These are phyloP conservation scores for Empis stercorea DNA, from an alignment of 2,888 invertebrate species.

Conservation along the genomic window DNA sequence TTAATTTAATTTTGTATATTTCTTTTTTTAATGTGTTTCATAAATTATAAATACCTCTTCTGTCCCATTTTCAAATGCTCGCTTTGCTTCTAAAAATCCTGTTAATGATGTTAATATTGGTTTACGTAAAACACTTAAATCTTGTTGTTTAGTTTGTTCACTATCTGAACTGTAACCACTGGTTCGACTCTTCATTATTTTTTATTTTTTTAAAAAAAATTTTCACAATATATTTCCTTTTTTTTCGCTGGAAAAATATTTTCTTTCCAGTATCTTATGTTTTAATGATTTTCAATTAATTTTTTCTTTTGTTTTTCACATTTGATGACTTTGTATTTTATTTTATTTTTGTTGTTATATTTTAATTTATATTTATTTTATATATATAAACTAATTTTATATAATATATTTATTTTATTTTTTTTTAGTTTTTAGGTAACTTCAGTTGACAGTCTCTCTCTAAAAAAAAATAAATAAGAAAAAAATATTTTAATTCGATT, in stretches of 20 bases:
- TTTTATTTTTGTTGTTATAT: no score
- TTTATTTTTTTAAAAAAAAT: no score
- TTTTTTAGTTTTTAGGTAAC: not conserved
- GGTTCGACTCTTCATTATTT: slow-evolving; percentile 17
- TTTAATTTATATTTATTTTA: no score
- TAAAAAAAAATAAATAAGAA: not conserved
- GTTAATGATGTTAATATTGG: slow-evolving; percentile 56
- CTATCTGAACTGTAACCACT: slow-evolving; percentile 25
- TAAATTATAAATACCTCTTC: slow-evolving; percentile 46
- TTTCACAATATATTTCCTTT: no score
- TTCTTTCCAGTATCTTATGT: no score
- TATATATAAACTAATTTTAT: no score
- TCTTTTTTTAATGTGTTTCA: not conserved
- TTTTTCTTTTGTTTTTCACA: not conserved
- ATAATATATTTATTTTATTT: no score
- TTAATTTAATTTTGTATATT: not conserved
- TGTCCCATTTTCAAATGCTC: slow-evolving; percentile 60
- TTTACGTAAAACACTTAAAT: slow-evolving; percentile 46
- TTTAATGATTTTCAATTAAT: not conserved
- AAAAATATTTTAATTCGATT: no score
- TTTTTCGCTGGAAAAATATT: no score
- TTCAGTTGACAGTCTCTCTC: not conserved
- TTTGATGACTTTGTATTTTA: no score
- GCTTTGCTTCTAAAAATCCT: slow-evolving; percentile 56
- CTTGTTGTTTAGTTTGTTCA: slow-evolving; percentile 35